phyloP scores from a whole-genome alignment of 2,888 invertebrate genomes.

The Dasypolia templi region DNA sequence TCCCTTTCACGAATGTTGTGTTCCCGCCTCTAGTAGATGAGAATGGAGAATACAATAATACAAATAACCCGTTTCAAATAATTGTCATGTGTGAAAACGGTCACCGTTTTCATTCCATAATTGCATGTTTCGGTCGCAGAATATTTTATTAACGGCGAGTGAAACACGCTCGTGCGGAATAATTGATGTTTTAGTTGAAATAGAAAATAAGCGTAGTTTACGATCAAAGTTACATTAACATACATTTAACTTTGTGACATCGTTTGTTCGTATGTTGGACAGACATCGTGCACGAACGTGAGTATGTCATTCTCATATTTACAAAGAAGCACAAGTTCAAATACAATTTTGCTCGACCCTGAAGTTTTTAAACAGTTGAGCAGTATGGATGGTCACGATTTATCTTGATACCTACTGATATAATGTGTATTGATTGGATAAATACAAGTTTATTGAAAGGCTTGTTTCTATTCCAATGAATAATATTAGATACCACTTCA shows the following conservation, averaged over 20 bases:
- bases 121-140: slow-evolving; percentile 39
- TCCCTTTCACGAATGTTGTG: slow-evolving; percentile 69
- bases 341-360: slow-evolving; percentile 17
- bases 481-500: too few species aligned
- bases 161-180: slow-evolving; percentile 35
- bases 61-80: slow-evolving; percentile 67
- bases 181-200: slow-evolving; percentile 56
- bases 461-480: slow-evolving; percentile 16
- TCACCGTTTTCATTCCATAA: slow-evolving; percentile 40
- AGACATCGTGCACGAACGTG: slow-evolving; percentile 33
- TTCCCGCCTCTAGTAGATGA: slow-evolving; percentile 63
- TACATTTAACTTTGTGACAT: slow-evolving; percentile 52
- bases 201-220: slow-evolving; percentile 55
- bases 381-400: slow-evolving; percentile 38
- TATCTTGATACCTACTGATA: slow-evolving; percentile 23
- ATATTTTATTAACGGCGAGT: slow-evolving; percentile 43
- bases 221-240: slow-evolving; percentile 51
- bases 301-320: slow-evolving; percentile 44
- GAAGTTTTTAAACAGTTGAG: slow-evolving; percentile 22
- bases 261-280: slow-evolving; percentile 42
- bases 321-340: slow-evolving; percentile 32
- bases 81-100: slow-evolving; percentile 59
- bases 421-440: slow-evolving; percentile 16
- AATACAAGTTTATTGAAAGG: slow-evolving; percentile 24
- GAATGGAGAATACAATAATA: slow-evolving; percentile 70